Evolutionary conservation across 2,797 vertebrate genomes (phyloP).

Genomic region (Anableps anableps): DNA sequence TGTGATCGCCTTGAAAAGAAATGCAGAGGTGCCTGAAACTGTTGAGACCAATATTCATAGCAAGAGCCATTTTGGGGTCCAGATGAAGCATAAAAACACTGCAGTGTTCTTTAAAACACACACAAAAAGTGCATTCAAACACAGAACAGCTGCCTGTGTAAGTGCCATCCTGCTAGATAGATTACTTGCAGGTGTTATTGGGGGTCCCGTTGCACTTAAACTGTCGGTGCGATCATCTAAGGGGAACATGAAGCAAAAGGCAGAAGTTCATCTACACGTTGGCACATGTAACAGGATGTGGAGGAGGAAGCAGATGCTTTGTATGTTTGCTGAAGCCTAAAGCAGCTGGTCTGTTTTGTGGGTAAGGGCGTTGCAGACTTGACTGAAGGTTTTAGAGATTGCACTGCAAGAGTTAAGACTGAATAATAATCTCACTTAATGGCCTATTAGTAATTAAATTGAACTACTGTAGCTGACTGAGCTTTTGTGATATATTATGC

Average conservation of each 20-base stretch:
- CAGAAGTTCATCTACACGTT: background rate
- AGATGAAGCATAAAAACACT: conserved; percentile 7
- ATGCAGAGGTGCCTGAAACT: conserved; percentile 14
- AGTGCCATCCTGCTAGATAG: background rate
- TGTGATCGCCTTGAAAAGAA: conserved; percentile 9
- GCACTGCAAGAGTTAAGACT: background rate
- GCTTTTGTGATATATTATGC: background rate
- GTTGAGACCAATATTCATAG: conserved; percentile 16
- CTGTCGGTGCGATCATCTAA: background rate
- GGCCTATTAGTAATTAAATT: background rate
- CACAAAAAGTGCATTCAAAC: background rate
- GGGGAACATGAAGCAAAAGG: background rate
- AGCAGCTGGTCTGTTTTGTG: conserved; percentile 19
- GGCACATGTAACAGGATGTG: conserved; percentile 39
- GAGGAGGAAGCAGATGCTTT: conserved; percentile 46
- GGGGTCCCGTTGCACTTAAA: background rate
- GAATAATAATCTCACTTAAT: background rate
- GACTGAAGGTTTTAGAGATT: background rate
- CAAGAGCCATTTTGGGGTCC: conserved; percentile 12
- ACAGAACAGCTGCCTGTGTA: background rate
- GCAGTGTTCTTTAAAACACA: background rate
- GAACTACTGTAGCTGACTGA: background rate
- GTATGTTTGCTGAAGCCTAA: background rate
- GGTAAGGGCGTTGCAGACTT: background rate
- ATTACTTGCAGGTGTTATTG: background rate